Conservation (phyloP, 2,888 invertebrate species). For the Eubasilissa splendida region DNA sequence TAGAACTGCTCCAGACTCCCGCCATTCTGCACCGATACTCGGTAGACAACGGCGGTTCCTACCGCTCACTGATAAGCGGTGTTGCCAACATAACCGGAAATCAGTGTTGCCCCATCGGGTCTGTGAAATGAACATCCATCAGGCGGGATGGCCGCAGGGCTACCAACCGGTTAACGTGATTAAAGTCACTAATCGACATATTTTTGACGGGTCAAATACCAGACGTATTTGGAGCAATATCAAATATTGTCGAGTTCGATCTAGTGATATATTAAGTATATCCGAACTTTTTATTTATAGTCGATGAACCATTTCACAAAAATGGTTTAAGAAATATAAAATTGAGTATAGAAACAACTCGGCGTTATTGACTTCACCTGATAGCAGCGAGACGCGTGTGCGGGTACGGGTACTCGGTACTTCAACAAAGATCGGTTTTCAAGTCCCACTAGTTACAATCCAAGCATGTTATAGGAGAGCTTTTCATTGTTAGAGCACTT, state of each 20-base stretch:
- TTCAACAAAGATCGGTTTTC: no score
- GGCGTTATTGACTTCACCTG: no score
- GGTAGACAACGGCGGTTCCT: background rate
- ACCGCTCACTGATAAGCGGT: background rate
- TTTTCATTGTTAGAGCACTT: background rate
- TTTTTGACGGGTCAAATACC: background rate
- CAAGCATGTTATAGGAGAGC: background rate
- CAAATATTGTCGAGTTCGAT: no score
- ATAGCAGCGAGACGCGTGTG: no score
- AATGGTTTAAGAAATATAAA: no score
- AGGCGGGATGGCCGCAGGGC: slow-evolving; percentile 2
- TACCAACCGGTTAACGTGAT: slow-evolving; percentile 12
- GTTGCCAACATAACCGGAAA: slow-evolving; percentile 15
- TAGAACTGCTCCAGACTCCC: no score
- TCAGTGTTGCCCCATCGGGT: slow-evolving; percentile 21
- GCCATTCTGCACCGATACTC: background rate
- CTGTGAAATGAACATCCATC: slow-evolving; percentile 23
- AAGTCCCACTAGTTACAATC: no score
- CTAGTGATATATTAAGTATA: no score
- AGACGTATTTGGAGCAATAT: background rate
- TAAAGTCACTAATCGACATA: slow-evolving; percentile 9
- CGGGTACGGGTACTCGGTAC: no score
- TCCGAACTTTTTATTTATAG: no score
- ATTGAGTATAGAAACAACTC: no score
- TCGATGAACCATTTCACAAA: no score